Conservation (phyloP, 2,797 vertebrate species). For the Eremophila alpestris region DNA sequence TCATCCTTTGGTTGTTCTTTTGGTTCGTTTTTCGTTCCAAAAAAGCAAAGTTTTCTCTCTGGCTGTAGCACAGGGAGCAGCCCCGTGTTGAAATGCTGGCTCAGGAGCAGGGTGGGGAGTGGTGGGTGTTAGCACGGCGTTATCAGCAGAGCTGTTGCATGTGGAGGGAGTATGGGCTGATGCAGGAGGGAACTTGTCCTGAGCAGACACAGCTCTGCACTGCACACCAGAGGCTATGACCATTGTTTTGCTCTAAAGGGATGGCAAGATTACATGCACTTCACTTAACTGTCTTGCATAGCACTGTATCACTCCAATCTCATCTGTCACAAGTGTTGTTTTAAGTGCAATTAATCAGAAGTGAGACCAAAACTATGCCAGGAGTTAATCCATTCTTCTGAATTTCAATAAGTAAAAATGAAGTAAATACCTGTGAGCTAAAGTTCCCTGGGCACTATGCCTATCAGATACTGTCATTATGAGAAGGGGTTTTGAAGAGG, state of each 20-base stretch:
- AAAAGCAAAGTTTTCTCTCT: background rate
- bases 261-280: background rate
- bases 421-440: background rate
- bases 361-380: background rate
- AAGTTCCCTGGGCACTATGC: background rate
- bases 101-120: background rate
- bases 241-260: background rate
- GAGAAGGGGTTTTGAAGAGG: background rate
- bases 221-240: background rate
- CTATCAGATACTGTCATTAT: background rate
- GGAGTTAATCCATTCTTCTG: background rate
- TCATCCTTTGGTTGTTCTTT: background rate
- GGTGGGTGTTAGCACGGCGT: fast-evolving
- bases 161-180: background rate
- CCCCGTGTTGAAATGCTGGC: background rate
- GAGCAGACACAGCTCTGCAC: background rate
- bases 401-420: background rate
- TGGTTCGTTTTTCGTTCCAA: too few species aligned
- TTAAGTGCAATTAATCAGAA: background rate
- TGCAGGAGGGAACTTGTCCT: background rate
- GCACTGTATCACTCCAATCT: background rate
- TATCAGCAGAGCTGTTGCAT: background rate
- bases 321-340: background rate
- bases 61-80: background rate
- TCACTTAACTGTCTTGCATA: background rate